Conservation (phyloP, 2,113 vertebrate species). For the Protomyctophum bolini region DNA sequence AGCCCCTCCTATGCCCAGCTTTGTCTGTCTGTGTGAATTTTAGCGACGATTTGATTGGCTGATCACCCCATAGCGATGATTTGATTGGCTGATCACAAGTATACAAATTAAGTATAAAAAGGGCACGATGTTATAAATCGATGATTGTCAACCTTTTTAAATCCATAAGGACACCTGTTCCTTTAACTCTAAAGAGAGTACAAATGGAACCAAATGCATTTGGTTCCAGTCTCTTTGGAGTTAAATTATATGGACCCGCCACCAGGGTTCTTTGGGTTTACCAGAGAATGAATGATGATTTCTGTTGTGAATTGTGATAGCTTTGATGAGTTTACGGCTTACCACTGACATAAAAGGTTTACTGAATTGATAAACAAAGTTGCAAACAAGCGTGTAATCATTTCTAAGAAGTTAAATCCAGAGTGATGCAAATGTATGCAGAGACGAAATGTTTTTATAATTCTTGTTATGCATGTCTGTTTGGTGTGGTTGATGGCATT, state of each 20-base stretch:
- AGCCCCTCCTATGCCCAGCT: no score
- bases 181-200: no score
- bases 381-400: neutral
- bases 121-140: no score
- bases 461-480: neutral
- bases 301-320: neutral
- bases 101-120: no score
- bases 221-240: neutral
- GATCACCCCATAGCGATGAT: no score
- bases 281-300: constrained; percentile 12
- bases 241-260: no score
- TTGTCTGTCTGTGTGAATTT: no score
- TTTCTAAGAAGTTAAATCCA: neutral
- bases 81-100: no score
- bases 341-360: neutral
- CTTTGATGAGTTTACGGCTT: neutral
- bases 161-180: no score
- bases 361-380: neutral
- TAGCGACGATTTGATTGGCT: no score
- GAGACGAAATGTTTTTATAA: neutral
- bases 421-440: neutral
- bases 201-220: constrained; percentile 13
- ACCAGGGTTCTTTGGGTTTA: neutral
- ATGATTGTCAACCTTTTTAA: no score
- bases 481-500: neutral